These are phyloP conservation scores for Tupiocoris notatus DNA, from an alignment of 2,888 invertebrate genomes.

Conservation along the genomic window DNA sequence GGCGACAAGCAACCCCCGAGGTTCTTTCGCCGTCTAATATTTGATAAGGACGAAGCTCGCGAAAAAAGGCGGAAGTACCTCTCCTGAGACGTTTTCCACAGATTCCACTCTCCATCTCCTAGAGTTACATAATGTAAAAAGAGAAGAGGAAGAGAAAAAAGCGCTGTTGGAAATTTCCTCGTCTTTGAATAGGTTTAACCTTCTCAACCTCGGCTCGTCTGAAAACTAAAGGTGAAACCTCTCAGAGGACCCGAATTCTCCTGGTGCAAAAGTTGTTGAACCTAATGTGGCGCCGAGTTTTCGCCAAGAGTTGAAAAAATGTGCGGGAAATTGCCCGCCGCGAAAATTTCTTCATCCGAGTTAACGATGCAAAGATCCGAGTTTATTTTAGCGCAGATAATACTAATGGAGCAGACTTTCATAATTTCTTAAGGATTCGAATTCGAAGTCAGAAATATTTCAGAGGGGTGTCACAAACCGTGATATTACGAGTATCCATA, in stretches of 20 bases:
- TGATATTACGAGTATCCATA: no score
- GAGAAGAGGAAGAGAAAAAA: neutral
- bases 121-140: constrained; percentile 26
- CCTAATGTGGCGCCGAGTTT: no score
- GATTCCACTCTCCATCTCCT: constrained; percentile 26
- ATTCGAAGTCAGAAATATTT: no score
- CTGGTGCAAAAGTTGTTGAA: neutral
- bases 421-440: no score
- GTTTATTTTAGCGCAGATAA: no score
- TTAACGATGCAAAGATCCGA: no score
- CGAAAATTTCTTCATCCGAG: no score
- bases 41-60: constrained; percentile 14
- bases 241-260: neutral
- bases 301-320: no score
- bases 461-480: no score
- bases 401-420: no score
- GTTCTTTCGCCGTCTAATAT: constrained; percentile 17
- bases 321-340: no score
- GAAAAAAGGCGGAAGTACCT: constrained; percentile 6
- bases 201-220: neutral
- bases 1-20: constrained; percentile 16
- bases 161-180: neutral
- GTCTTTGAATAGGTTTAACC: neutral
- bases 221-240: neutral
- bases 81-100: constrained; percentile 27